Conservation (phyloP, 2,113 vertebrate species). For the Cyanocitta stelleri region DNA sequence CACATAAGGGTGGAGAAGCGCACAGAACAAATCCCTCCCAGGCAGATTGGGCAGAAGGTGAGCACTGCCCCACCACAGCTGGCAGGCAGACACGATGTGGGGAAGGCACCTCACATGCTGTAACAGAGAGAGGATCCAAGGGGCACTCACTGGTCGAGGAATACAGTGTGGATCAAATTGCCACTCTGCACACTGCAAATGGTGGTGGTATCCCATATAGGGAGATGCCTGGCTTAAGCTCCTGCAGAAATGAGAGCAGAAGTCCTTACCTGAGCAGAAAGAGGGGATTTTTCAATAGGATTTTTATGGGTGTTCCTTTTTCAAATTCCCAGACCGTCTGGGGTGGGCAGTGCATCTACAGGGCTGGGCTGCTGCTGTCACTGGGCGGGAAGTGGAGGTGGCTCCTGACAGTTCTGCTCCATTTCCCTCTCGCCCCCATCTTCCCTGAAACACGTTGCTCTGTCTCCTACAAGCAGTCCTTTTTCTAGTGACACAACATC, state of each 20-base stretch:
- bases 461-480: background rate
- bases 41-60: background rate
- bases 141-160: background rate
- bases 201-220: rapidly evolving
- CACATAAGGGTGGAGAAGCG: rapidly evolving
- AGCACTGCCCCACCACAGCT: background rate
- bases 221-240: background rate
- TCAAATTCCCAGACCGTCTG: rapidly evolving
- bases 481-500: background rate
- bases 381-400: rapidly evolving
- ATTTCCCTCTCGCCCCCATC: background rate
- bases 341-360: background rate
- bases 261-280: background rate
- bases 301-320: background rate
- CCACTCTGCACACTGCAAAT: rapidly evolving
- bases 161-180: background rate
- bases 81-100: background rate
- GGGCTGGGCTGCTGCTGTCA: background rate
- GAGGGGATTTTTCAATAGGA: background rate
- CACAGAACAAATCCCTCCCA: background rate
- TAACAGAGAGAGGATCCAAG: background rate
- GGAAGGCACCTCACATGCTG: background rate
- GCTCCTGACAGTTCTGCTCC: background rate
- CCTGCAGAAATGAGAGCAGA: background rate
- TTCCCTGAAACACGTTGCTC: background rate